Percentiles rank a stretch among this genome's conserved stretches.
These are phyloP conservation scores for Agapornis roseicollis DNA, from an alignment of 2,113 vertebrate species.

Conservation along the genomic window DNA sequence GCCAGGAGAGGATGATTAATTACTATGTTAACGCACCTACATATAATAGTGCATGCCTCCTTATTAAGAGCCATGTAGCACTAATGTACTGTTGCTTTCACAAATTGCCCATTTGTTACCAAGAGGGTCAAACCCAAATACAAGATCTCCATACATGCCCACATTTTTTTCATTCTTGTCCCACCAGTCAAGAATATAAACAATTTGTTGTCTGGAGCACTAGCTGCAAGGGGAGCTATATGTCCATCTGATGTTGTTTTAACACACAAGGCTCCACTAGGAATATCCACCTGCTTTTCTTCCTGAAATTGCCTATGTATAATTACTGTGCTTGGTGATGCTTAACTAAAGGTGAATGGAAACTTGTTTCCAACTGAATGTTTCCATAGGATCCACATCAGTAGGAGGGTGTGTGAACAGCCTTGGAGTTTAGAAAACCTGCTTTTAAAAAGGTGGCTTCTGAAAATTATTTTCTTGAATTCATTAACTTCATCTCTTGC, in stretches of 20 bases:
- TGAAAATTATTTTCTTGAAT: not conserved
- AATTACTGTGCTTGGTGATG: not conserved
- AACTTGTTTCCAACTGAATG: accelerated
- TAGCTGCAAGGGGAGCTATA: not conserved
- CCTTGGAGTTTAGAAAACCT: not conserved
- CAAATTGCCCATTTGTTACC: not conserved
- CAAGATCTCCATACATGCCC: not conserved
- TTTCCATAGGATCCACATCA: not conserved
- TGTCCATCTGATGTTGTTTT: not conserved
- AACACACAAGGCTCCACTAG: not conserved
- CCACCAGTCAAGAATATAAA: not conserved
- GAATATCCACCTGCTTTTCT: constrained; percentile 29
- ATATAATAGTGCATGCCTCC: not conserved
- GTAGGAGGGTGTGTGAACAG: not conserved
- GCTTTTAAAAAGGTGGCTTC: not conserved
- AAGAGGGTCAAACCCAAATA: not conserved
- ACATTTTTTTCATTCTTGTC: not conserved
- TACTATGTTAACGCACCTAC: not conserved
- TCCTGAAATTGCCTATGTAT: not conserved
- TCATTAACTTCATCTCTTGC: not conserved
- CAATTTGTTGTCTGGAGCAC: not conserved
- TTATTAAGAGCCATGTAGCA: not conserved
- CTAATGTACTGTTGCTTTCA: not conserved
- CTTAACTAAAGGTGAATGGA: not conserved
- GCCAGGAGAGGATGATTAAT: constrained; percentile 33